These are phyloP conservation scores for Nemotelus nigrinus DNA, from an alignment of 2,888 invertebrate genomes.

Conservation along the genomic window DNA sequence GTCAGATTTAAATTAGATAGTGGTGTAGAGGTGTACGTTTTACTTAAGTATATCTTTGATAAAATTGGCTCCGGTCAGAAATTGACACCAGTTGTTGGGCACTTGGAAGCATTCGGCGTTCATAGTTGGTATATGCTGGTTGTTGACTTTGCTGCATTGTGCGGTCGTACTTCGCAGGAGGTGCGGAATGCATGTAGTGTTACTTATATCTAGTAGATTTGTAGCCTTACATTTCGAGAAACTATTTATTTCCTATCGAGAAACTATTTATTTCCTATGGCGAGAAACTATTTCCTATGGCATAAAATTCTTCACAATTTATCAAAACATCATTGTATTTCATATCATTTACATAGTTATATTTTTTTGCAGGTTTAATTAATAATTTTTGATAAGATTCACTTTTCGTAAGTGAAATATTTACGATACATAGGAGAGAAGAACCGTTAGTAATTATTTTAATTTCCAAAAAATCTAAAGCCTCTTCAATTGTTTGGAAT, in stretches of 20 bases:
- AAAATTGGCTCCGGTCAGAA: conserved; percentile 41
- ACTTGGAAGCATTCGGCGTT: conserved; percentile 48
- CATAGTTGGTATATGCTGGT: conserved; percentile 45
- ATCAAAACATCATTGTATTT: background rate
- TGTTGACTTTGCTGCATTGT: conserved; percentile 46
- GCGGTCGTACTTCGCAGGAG: conserved; percentile 48
- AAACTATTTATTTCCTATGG: no score
- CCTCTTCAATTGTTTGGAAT: conserved; percentile 51
- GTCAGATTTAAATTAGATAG: no score
- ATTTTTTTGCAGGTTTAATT: background rate
- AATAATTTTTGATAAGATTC: conserved; percentile 17
- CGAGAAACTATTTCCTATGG: background rate
- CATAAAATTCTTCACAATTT: conserved; percentile 46
- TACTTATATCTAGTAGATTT: conserved; percentile 46
- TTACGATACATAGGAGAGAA: conserved; percentile 50
- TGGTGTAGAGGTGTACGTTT: no score
- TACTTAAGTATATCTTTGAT: conserved; percentile 44
- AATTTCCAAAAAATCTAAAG: conserved; percentile 51
- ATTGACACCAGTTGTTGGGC: conserved; percentile 49
- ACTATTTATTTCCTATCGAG: conserved; percentile 47
- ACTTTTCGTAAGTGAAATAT: conserved; percentile 49
- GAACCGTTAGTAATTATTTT: conserved; percentile 51
- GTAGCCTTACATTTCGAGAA: conserved; percentile 46
- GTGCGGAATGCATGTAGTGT: conserved; percentile 48
- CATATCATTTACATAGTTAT: conserved; percentile 8